Percentiles rank a stretch among this genome's conserved stretches.
Evolutionary conservation across 2,888 invertebrate species (phyloP).

Genomic region (Apoderus coryli): DNA sequence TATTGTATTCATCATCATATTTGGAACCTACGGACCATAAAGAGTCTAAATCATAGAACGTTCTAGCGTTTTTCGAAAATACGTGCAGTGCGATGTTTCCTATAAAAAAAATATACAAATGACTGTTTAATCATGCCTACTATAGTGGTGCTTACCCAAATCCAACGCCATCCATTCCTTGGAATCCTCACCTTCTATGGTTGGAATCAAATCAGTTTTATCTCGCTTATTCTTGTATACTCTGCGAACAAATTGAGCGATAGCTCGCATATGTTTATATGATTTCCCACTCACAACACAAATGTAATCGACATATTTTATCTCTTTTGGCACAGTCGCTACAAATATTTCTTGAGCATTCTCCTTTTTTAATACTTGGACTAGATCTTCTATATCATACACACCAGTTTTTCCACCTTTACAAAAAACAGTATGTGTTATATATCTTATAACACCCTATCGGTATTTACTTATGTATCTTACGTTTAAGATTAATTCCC

Average conservation of each 20-base stretch:
- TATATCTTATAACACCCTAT: too few species aligned
- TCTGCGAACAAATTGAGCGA: slow-evolving; percentile 60
- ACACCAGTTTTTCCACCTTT: slow-evolving; percentile 75
- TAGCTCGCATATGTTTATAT: slow-evolving; percentile 54
- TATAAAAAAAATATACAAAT: slow-evolving; percentile 31
- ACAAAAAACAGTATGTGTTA: background rate
- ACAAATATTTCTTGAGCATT: slow-evolving; percentile 72
- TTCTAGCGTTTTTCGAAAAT: slow-evolving; percentile 55
- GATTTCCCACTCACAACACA: slow-evolving; percentile 67
- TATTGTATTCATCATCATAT: slow-evolving; percentile 56
- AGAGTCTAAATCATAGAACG: slow-evolving; percentile 73
- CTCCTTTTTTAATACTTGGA: slow-evolving; percentile 59
- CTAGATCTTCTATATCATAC: slow-evolving; percentile 76
- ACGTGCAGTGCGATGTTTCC: slow-evolving; percentile 88
- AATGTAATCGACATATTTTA: slow-evolving; percentile 73
- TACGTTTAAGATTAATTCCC: slow-evolving; percentile 46
- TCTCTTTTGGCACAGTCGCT: slow-evolving; percentile 53
- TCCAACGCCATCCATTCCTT: slow-evolving; percentile 83
- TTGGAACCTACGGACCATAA: slow-evolving; percentile 79
- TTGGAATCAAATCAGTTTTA: slow-evolving; percentile 49
- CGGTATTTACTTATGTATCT: too few species aligned
- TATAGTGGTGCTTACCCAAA: slow-evolving; percentile 57
- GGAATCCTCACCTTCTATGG: slow-evolving; percentile 61
- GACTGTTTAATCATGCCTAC: background rate
- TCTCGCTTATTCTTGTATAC: slow-evolving; percentile 59